Base-by-base conservation (phyloP, 2,888 invertebrate genomes). In the Nebria brevicollis region DNA sequence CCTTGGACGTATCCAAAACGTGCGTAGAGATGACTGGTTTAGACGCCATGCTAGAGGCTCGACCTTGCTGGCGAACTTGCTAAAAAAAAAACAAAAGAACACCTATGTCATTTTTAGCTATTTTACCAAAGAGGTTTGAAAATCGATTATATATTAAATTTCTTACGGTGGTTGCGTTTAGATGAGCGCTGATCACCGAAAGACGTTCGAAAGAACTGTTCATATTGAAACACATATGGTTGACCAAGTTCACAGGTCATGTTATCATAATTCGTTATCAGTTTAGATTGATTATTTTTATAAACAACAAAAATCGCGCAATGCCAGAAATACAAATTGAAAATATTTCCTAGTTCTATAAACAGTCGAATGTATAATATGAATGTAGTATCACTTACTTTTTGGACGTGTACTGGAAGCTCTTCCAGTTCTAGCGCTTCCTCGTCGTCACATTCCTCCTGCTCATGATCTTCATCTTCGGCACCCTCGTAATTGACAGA, bases 1-100 rank as follows among this genome's bases (percentile, higher is more conserved):
- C 96, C 72, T 91, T 91, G 0, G 94, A 91, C 0, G 93, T 94
- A 84, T 96, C 96, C 82, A 95, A 87, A 0, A 95, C 94, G 87
- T 95, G 94, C 0, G 95, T 94, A 0, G 95, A 94, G 84, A 96
- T 90, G 2, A 94, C 91, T 0, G 93, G 91, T 72, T 91, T 90
- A 10, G 82, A 82, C 4, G 25, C 43, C 77, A 83, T 75, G 65
- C 79, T 83, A 64, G 79, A 70, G 1, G 66, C 75, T 7, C 68
- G 75, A 6, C 73, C 82, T 80, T 84, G 83, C 64, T 84, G 83
- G 10, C 84, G 83, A 77, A 83, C 82, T 83, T 85, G 84, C 85
- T 85, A 77, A 20, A 82, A 84, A 77, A 20, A 82, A 84, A 25
- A 10, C 68, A 68, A 15, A 73, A 75, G 10, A 66, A 20, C 13